Evolutionary conservation across 2,888 invertebrate genomes (phyloP).

Genomic region (Eudasyphora cyanicolor): DNA sequence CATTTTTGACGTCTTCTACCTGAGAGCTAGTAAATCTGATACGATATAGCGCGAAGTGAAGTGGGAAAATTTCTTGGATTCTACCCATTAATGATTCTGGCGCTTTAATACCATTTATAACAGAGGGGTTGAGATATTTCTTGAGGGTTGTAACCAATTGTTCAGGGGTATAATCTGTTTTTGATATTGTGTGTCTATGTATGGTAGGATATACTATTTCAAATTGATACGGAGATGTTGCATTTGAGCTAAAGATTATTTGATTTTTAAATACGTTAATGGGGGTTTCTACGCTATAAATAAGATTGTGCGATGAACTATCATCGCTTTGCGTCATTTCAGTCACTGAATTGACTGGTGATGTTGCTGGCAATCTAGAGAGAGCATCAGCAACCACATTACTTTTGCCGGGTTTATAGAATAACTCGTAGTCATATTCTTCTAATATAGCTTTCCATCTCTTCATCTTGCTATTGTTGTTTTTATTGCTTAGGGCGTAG

Average conservation of each 20-base stretch:
- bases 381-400: constrained; percentile 48
- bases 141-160: background rate
- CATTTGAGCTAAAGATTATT: background rate
- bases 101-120: constrained; percentile 35
- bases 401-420: constrained; percentile 38
- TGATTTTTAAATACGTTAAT: no score
- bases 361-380: constrained; percentile 2
- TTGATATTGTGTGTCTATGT: no score
- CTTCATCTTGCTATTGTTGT: constrained; percentile 43
- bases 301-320: background rate
- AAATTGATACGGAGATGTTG: background rate
- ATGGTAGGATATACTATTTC: no score
- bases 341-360: constrained; percentile 2
- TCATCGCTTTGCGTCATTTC: constrained; percentile 8
- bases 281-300: constrained; percentile 17
- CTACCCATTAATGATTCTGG: constrained; percentile 33
- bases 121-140: constrained; percentile 29
- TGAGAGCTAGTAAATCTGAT: constrained; percentile 34
- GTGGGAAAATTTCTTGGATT: constrained; percentile 35
- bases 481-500: constrained; percentile 46
- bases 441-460: constrained; percentile 41
- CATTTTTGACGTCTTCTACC: constrained; percentile 35
- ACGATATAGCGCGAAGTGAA: constrained; percentile 48
- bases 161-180: background rate
- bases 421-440: constrained; percentile 44